Base-by-base conservation (phyloP, 2,113 vertebrate genomes). In the Grammomys dolichurus region DNA sequence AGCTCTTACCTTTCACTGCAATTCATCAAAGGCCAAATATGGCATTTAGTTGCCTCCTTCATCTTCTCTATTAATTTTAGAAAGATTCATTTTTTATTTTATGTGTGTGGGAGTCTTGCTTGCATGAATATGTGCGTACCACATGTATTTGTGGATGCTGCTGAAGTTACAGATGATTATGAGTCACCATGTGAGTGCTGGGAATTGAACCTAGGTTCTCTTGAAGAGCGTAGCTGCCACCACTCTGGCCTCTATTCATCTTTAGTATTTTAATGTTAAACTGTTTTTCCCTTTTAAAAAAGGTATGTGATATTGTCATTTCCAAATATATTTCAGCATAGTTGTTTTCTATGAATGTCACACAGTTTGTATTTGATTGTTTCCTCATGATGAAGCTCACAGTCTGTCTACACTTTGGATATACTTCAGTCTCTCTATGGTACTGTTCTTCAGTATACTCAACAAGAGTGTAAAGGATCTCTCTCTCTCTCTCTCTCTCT, bases 311-410 rank as follows among this genome's bases (percentile, higher is more conserved):
- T 72, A 87, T 20, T 65, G 69, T 60, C 4, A 58, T 85, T 87
- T 43, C 81, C 26, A 67, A 46, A 46, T 40, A 89, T 36, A 70
- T 58, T 94, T 87, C 48, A 80, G 31, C 63, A 67, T n/a, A 87
- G 9, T 80, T 92, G 12, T 65, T 93, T 82, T 78, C 17, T 60
- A 46, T 70, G 56, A 51, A 70, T 58, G 16, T 54, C 40, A 73
- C 20, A 40, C 10, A 46, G 28, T 82, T 51, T 73, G 24, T 11
- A 31, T 75, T 70, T 93, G 46, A n/a, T 43, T 76, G 11, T 82
- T 93, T 95, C 13, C 40, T 90, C 14, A 8, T 80, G 73, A 60
- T n/a, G 87, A 80, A 51, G 24, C 91, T 94, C 12, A 91, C 51
- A 88, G 33, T 92, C 22, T 82, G 33, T 90, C 28, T 82, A 48